Base-by-base conservation (phyloP, 2,797 vertebrate species). In the Schizothorax lantsangensis region DNA sequence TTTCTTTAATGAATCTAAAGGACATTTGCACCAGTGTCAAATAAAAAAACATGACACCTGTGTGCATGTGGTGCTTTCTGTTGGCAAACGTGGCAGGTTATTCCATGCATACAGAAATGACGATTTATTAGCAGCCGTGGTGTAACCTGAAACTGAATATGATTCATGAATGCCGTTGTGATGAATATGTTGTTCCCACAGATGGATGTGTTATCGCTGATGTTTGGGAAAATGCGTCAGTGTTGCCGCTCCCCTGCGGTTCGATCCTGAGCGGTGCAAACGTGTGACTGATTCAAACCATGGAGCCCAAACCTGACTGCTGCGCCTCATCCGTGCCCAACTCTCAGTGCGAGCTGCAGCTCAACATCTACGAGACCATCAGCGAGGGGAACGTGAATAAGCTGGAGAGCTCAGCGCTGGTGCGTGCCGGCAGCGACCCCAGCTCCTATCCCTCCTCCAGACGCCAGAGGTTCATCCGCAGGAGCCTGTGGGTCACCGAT, bases 401-500 rank as follows among this genome's bases (percentile, higher is more conserved):
- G 79, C 91, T 91, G 89, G 94, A 95, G 84, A 89, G 94, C 14
- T 85, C 92, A 23, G 90, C 89, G 0, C 75, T 90, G 71, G 92
- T 95, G 88, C 94, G 94, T 87, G 94, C 94, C 38, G 94, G 94
- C 78, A 96, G 95, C 64, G 95, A 95, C 85, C 94, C 93, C 68
- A 96, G 94, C 57, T 88, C 91, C 0, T 93, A 93, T 47, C 95
- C 95, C 10, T 90, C 92, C 33, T 94, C 93, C 79, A 95, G 92
- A 87, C 95, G 96, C 83, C 97, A 97, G 92, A 96, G 97, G 78
- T 99, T 99, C 91, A 96, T 98, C 92, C 95, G 97, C 88, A 95
- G 97, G 89, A 99, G 95, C 78, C 95, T 98, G 83, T 97, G 98
- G 95, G 97, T 98, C 87, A 97, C 97, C 0, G 97, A 99, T 86